Evolutionary conservation across 1,140 invertebrate genomes (phyloP).

Genomic region (Zaprionus ghesquierei): DNA sequence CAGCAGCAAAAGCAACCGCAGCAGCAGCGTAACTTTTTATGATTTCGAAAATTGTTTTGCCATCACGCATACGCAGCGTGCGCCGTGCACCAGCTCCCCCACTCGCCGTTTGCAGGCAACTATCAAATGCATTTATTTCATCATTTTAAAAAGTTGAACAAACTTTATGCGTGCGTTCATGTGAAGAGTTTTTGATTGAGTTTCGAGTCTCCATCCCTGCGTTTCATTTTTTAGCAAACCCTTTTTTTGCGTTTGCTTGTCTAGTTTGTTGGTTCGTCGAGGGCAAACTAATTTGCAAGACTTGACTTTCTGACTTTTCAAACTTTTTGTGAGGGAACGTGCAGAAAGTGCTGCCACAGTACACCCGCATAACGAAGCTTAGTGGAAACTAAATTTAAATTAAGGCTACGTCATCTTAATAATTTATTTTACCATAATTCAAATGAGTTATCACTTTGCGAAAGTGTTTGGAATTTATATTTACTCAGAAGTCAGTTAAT

Average conservation of each 20-base stretch:
- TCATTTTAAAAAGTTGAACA: slow-evolving; percentile 58
- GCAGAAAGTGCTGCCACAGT: background rate
- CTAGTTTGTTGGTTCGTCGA: slow-evolving; percentile 29
- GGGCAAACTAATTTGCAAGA: slow-evolving; percentile 34
- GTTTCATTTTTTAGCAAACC: slow-evolving; percentile 17
- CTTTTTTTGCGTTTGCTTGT: slow-evolving; percentile 8
- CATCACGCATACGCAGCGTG: slow-evolving; percentile 30
- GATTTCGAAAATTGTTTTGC: background rate
- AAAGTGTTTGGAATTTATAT: no score
- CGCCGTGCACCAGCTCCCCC: background rate
- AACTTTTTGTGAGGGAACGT: background rate
- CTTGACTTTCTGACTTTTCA: slow-evolving; percentile 22
- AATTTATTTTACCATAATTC: background rate
- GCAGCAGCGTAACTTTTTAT: background rate
- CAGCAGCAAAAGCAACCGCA: no score
- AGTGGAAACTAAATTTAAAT: background rate
- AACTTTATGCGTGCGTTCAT: slow-evolving; percentile 30
- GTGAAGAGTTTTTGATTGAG: slow-evolving; percentile 74
- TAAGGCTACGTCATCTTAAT: background rate
- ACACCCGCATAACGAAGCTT: background rate
- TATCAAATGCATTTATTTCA: slow-evolving; percentile 61
- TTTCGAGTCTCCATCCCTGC: slow-evolving; percentile 43
- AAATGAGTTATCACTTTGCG: background rate
- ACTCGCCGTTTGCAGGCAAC: slow-evolving; percentile 38
- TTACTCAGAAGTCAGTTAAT: no score